Base-by-base conservation (phyloP, 1,140 invertebrate species). In the Brachionus calyciflorus region DNA sequence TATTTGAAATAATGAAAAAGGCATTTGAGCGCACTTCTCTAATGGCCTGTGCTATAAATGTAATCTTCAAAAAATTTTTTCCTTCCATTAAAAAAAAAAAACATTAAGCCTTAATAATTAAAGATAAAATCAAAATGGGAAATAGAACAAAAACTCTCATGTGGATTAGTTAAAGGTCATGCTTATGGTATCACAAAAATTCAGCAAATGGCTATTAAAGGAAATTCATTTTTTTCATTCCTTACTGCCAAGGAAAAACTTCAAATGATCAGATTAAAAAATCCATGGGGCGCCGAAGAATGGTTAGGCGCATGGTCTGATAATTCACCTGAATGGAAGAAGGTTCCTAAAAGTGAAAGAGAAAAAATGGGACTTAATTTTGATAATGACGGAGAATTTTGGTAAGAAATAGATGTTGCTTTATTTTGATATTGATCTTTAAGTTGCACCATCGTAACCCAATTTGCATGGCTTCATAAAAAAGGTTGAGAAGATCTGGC, bases 141-240 rank as follows among this genome's bases (percentile, higher is more conserved):
- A 75, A 80, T 84, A 46, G 81, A 79, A 63, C 79, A 80, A 28
- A 82, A 83, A 19, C 86, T 87, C 76, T 80, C 82, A 14, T 86
- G 87, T 80, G 87, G 87, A 5, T 79, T 88, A 30, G 84, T 87
- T 5, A 82, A 85, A 75, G 87, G 87, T 37, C 87, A 87, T 80
- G 87, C 87, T n/a, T 88, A 88, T 79, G 87, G 86, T 10, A 82
- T 88, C 81, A 85, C 80, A 91, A 93, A 40, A 91, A 94, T 82
- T 94, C 96, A 77, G 46, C 77, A 6, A n/a, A 57, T 76, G 53
- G 9, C 49, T 28, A 57, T 76, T 17, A 55, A 60, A 48, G 73
- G 53, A 26, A 49, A 76, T 44, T 26, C 33, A 12, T 30, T 77
- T 44, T 48, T 77, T 41, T 17, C 48, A 10, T 63, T 78, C 33